Evolutionary conservation across 1,140 invertebrate genomes (phyloP), one percentile per base, ranked within the genome.

Genomic region (Dinothrombium tinctorium): DNA sequence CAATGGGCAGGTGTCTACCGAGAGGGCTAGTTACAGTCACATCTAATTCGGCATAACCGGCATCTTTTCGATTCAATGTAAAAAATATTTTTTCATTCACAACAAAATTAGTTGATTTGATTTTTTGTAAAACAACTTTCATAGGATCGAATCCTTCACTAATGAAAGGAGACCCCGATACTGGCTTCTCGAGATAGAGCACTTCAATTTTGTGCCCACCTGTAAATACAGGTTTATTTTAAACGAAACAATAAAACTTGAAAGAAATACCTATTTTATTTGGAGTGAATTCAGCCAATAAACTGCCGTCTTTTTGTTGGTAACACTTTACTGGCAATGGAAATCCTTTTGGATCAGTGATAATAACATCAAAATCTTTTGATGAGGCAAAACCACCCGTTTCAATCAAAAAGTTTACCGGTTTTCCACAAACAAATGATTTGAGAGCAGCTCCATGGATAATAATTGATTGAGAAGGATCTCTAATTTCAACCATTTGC

Each of bases 81-180:
- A 86, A 78, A 25, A 69, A 71, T 45, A 84, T 76, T 22, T 72
- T 72, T 55, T 82, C 81, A 47, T 82, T 77, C 15, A 83, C 69
- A 20, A 76, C 72, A 33, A 83, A 68, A 33, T 74, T 76, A n/a
- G 71, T 72, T 33, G 72, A 70, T 20, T 72, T 74, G 17, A 80
- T 61, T 43, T 75, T 73, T 43, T 65, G 57, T 17, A 71, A 51
- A 14, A 54, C 49, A 29, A 71, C 65, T 63, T 75, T 78, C 29
- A 69, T 71, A 9, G 83, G 69, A 61, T 98, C 87, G 55, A 83
- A 92, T 1, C 86, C 79, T 59, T 95, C 82, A 53, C 89, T 92
- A 43, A 71, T 76, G 60, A 87, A 98, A 14, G 92, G 92, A 48
- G 86, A 94, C 15, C 89, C 87, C n/a, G 74, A 67, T 15, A 98